Evolutionary conservation across 2,113 vertebrate genomes (phyloP), one percentile per base, ranked within the genome.

Genomic region (Paralichthys olivaceus): DNA sequence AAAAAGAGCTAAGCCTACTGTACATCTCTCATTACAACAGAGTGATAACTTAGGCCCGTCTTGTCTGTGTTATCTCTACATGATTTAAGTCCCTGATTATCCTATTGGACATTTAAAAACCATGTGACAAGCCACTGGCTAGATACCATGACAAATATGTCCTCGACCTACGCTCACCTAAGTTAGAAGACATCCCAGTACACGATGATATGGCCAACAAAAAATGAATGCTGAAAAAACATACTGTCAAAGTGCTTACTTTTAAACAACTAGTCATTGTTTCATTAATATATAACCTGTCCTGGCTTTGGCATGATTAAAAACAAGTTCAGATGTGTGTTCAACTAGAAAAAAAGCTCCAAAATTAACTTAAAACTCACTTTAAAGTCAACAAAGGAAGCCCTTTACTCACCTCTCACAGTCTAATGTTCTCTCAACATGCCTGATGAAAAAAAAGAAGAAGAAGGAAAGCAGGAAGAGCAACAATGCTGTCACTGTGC

Each of bases 361-460:
- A 34, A 32, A 63, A 75, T 40, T 69, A 9, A 26, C n/a, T n/a
- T n/a, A n/a, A n/a, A n/a, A n/a, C n/a, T n/a, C n/a, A n/a, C n/a
- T n/a, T n/a, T n/a, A 55, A 82, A 69, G 32, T 55, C 4, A n/a
- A 15, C 7, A 45, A 59, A 65, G 22, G 55, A 17, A 17, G 40
- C 40, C 32, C 5, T 34, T 9, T 34, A 90, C 92, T 93, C 78
- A 93, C 91, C 92, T 89, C n/a, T 79, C 32, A 64, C 59, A 75
- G 77, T 19, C 62, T 62, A 45, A 79, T 53, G 71, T 60, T 49
- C 63, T 82, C 59, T 71, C 57, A 65, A 77, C 23, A 60, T 15
- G 70, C 32, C 63, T 34, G 84, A 66, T 72, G 81, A 87, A 84
- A 84, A 85, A 85, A 83, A n/a, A 86, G 72, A 83, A 89, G 80